Evolutionary conservation across 2,888 invertebrate genomes (phyloP).

Genomic region (Panorpa germanica): DNA sequence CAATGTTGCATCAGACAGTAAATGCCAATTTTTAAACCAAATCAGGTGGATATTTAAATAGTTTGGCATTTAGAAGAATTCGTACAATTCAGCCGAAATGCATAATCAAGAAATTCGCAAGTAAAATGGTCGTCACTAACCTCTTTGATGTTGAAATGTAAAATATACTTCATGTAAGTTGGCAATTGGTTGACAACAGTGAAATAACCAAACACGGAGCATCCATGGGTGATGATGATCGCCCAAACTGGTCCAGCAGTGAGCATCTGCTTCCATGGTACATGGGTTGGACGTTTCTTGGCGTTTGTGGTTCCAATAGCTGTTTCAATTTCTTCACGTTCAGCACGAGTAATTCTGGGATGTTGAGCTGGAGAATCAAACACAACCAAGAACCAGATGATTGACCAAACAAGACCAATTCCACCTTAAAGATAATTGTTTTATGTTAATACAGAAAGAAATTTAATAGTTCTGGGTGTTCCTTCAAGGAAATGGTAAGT

Average conservation of each 20-base stretch:
- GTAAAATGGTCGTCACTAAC: conserved; percentile 29
- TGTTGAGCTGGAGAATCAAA: conserved; percentile 69
- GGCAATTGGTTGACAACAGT: conserved; percentile 76
- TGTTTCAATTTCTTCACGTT: conserved; percentile 50
- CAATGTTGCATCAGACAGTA: too few species aligned
- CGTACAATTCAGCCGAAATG: too few species aligned
- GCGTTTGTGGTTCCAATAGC: conserved; percentile 42
- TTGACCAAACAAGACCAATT: conserved; percentile 62
- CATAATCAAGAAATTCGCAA: too few species aligned
- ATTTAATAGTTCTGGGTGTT: background rate
- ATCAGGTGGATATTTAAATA: too few species aligned
- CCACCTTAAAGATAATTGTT: conserved; percentile 25
- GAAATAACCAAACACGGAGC: conserved; percentile 76
- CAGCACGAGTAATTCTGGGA: conserved; percentile 58
- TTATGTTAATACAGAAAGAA: background rate
- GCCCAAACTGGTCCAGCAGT: conserved; percentile 67
- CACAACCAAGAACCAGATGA: conserved; percentile 61
- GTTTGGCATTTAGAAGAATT: too few species aligned
- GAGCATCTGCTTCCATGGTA: conserved; percentile 56
- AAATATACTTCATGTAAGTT: conserved; percentile 65
- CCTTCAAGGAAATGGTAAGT: background rate
- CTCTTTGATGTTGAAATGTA: conserved; percentile 58
- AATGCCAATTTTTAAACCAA: too few species aligned
- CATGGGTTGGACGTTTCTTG: conserved; percentile 37
- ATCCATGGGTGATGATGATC: conserved; percentile 62